Conservation (phyloP, 1,140 invertebrate genomes). For the Scaptomyza montana region DNA sequence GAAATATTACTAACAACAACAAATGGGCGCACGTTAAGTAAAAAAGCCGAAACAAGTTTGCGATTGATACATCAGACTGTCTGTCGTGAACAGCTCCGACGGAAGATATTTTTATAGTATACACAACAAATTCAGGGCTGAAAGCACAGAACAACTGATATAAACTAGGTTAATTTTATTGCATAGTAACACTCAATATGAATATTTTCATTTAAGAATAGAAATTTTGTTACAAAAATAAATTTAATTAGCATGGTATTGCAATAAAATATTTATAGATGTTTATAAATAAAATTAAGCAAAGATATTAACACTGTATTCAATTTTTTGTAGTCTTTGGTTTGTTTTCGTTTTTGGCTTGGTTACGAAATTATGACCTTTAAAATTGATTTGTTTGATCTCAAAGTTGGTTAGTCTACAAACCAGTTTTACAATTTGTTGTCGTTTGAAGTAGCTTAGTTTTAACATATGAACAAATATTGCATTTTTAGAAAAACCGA, state of each 20-base stretch:
- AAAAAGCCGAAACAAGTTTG: constrained; percentile 64
- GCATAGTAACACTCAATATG: background rate
- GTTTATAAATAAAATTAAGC: constrained; percentile 6
- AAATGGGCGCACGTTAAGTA: constrained; percentile 27
- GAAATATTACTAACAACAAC: constrained; percentile 4
- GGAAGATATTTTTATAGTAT: constrained; percentile 15
- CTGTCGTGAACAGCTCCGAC: constrained; percentile 37
- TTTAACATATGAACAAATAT: background rate
- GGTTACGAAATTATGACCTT: constrained; percentile 50
- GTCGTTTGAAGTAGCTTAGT: constrained; percentile 3
- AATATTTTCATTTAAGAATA: background rate
- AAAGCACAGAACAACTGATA: background rate
- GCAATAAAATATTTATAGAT: background rate
- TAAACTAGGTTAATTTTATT: background rate
- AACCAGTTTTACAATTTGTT: constrained; percentile 29
- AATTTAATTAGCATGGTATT: constrained; percentile 2
- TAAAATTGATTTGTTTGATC: constrained; percentile 46
- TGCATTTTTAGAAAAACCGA: background rate
- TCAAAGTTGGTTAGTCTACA: constrained; percentile 19
- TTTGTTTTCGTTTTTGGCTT: constrained; percentile 13
- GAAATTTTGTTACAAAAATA: constrained; percentile 10
- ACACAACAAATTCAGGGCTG: constrained; percentile 20
- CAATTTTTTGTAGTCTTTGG: background rate
- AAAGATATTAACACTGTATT: constrained; percentile 40
- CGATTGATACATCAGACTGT: constrained; percentile 44